Evolutionary conservation across 2,113 vertebrate species (phyloP), one percentile per base, ranked within the genome.

Genomic region (Irena cyanogastra): DNA sequence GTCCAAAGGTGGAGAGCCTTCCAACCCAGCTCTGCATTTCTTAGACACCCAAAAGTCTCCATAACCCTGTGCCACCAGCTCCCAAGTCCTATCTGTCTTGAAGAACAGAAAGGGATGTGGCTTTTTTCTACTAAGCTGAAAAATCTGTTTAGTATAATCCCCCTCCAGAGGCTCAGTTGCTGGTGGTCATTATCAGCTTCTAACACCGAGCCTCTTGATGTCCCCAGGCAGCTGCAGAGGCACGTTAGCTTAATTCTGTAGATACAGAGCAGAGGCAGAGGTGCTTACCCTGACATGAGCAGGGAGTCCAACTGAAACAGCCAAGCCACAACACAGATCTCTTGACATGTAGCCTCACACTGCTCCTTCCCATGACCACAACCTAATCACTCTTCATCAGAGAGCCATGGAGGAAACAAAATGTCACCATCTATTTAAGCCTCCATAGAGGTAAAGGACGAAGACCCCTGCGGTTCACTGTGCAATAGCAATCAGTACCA

Each of bases 171-270:
- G 37, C 13, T 89, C 18, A 52, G 52, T 88, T 83, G 52, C 76
- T 87, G 60, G 49, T 84, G 59, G 68, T 81, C 88, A 89, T 94
- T 89, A 95, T 70, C 64, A 87, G 79, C 83, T 93, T 87, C 87
- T 94, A 94, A 75, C 72, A 57, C 8, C 6, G 1, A 92, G 69
- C 23, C 30, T 93, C 65, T 23, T 75, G 26, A 71, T 45, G 69
- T 90, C 76, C 85, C 69, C 86, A 90, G 78, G 81, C 74, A 92
- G 78, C 57, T 37, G 41, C 79, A 92, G n/a, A 90, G n/a, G 57
- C 83, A 71, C 60, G 53, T 90, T 59, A 78, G 22, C 47, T 88
- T 83, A 41, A 72, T 93, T 95, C 80, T 78, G 60, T 10, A 75
- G 86, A 52, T 33, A 27, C 18, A 84, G 26, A 81, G 65, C 35